phyloP scores from a whole-genome alignment of 2,888 invertebrate species.

The Tipula unca region DNA sequence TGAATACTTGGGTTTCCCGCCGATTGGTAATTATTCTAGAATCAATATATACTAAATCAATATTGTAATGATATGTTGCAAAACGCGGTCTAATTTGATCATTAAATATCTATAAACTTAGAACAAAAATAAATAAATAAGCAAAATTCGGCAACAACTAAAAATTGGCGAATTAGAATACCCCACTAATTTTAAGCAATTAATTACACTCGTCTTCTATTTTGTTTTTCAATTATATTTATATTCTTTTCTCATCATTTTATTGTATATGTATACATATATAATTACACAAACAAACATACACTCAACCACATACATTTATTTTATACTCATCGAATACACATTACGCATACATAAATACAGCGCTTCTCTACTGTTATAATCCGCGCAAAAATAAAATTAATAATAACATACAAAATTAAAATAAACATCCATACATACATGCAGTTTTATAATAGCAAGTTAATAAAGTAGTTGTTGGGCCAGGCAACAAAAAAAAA shows the following conservation, averaged over 20 bases:
- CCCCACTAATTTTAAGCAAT: not conserved
- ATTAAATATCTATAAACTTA: not conserved
- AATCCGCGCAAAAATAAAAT: slow-evolving; percentile 8
- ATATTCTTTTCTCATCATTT: not conserved
- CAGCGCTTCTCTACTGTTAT: not conserved
- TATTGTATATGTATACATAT: not conserved
- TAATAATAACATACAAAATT: not conserved
- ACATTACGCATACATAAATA: not conserved
- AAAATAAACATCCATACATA: slow-evolving; percentile 14
- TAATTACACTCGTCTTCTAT: slow-evolving; percentile 4
- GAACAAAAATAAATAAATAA: not conserved
- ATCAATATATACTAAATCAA: not conserved
- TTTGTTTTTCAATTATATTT: slow-evolving; percentile 8
- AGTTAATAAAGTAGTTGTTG: slow-evolving; percentile 16
- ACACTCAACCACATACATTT: not conserved
- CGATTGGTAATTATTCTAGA: not conserved
- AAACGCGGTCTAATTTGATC: not conserved
- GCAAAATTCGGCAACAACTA: not conserved
- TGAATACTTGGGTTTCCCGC: not conserved
- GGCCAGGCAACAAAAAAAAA: slow-evolving; percentile 3
- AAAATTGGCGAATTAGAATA: not conserved
- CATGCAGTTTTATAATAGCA: not conserved
- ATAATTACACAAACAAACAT: not conserved
- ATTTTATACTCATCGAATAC: not conserved
- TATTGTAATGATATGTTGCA: not conserved